These are phyloP conservation scores for Anticlea derivata DNA, from an alignment of 2,888 invertebrate genomes.

Conservation along the genomic window DNA sequence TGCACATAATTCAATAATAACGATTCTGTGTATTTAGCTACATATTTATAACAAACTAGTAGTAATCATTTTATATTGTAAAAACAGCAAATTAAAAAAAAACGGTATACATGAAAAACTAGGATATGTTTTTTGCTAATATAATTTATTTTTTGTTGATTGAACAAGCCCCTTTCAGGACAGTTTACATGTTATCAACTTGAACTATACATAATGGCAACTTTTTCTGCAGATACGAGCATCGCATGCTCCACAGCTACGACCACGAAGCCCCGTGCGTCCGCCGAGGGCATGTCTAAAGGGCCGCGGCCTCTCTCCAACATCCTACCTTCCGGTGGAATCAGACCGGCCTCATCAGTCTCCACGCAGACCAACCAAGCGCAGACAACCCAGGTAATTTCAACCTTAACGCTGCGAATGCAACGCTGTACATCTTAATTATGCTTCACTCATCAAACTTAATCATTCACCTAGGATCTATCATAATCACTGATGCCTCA, in stretches of 20 bases:
- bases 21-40: no score
- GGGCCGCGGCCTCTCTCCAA: slow-evolving; percentile 78
- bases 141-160: no score
- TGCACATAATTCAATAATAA: no score
- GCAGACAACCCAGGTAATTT: slow-evolving; percentile 44
- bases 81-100: no score
- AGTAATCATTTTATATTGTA: no score
- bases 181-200: no score
- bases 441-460: slow-evolving; percentile 9
- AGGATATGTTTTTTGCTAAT: no score
- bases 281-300: slow-evolving; percentile 69
- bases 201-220: no score
- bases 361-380: slow-evolving; percentile 91
- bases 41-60: no score
- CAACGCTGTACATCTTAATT: slow-evolving; percentile 3
- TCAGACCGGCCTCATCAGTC: slow-evolving; percentile 92
- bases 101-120: no score
- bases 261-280: slow-evolving; percentile 66
- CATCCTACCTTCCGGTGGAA: slow-evolving; percentile 85
- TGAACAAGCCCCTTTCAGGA: no score
- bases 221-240: slow-evolving; percentile 51
- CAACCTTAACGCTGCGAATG: not conserved
- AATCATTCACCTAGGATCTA: slow-evolving; percentile 1
- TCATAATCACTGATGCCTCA: slow-evolving; percentile 1
- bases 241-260: slow-evolving; percentile 69